Conservation (phyloP, 2,888 invertebrate genomes). For the Phyllotreta striolata region DNA sequence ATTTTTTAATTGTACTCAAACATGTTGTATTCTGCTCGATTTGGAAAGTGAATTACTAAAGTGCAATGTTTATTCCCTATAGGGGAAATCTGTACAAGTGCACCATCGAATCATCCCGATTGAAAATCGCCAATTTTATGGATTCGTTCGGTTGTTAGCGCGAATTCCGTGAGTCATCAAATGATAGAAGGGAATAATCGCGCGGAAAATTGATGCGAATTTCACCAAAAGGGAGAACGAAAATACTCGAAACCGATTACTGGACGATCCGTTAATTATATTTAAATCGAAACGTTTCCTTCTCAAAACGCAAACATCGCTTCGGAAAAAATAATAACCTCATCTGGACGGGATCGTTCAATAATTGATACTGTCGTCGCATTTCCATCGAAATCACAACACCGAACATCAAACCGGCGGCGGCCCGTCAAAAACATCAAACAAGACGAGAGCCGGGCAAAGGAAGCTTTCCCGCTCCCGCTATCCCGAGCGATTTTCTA, state of each 20-base stretch:
- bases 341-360: constrained; percentile 9
- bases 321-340: constrained; percentile 12
- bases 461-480: constrained; percentile 19
- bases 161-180: constrained; percentile 23
- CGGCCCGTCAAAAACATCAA: constrained; percentile 23
- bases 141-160: constrained; percentile 18
- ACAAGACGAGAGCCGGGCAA: not conserved
- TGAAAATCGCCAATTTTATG: constrained; percentile 18
- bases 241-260: not conserved
- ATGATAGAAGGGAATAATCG: constrained; percentile 1
- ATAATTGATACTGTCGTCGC: constrained; percentile 20
- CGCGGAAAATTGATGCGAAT: too few relatives aligned
- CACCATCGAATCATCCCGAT: constrained; percentile 13
- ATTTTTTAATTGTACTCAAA: too few relatives aligned
- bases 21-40: too few relatives aligned
- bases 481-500: constrained; percentile 15
- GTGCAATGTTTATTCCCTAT: too few relatives aligned
- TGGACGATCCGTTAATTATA: not conserved
- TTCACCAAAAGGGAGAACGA: too few relatives aligned
- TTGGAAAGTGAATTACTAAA: too few relatives aligned
- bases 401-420: constrained; percentile 10
- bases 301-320: constrained; percentile 10
- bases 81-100: not conserved
- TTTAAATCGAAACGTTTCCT: too few relatives aligned
- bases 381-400: constrained; percentile 23